phyloP scores from a whole-genome alignment of 2,888 invertebrate species.

The Parnassius smintheus region DNA sequence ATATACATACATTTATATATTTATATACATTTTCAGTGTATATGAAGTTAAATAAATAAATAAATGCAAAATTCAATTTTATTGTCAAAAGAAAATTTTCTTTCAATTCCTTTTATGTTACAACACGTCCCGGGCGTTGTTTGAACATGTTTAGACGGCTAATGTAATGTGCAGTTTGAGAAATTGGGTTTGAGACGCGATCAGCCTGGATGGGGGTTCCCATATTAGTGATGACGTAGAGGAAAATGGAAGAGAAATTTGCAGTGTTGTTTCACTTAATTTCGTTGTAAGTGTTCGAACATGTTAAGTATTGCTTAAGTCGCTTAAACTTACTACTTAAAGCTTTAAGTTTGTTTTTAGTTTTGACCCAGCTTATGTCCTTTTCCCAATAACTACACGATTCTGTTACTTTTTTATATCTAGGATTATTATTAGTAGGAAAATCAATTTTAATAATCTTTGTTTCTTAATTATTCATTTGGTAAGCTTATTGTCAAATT shows the following conservation, averaged over 20 bases:
- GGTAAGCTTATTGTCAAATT: too few species aligned
- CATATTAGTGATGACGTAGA: constrained; percentile 19
- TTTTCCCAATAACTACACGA: too few species aligned
- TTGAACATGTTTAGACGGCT: constrained; percentile 58
- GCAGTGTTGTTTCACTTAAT: constrained; percentile 23
- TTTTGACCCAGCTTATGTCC: too few species aligned
- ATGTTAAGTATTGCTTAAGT: constrained; percentile 22
- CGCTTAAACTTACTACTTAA: constrained; percentile 12
- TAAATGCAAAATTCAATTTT: too few species aligned
- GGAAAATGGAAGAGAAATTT: constrained; percentile 12
- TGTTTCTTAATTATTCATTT: too few species aligned
- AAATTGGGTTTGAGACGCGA: constrained; percentile 51
- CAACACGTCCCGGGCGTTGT: constrained; percentile 36
- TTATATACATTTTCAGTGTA: too few species aligned
- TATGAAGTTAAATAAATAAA: too few species aligned
- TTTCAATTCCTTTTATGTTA: constrained; percentile 20
- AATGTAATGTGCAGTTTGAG: constrained; percentile 60
- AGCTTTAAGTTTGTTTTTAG: neutral
- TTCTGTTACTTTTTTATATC: too few species aligned
- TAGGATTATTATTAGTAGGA: too few species aligned
- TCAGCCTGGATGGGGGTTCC: constrained; percentile 30
- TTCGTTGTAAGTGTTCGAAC: constrained; percentile 23
- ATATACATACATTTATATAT: too few species aligned
- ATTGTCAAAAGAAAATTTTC: constrained; percentile 5
- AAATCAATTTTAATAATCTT: too few species aligned